These are phyloP conservation scores for Trogon surrucura DNA, from an alignment of 2,113 vertebrate genomes.

Conservation along the genomic window DNA sequence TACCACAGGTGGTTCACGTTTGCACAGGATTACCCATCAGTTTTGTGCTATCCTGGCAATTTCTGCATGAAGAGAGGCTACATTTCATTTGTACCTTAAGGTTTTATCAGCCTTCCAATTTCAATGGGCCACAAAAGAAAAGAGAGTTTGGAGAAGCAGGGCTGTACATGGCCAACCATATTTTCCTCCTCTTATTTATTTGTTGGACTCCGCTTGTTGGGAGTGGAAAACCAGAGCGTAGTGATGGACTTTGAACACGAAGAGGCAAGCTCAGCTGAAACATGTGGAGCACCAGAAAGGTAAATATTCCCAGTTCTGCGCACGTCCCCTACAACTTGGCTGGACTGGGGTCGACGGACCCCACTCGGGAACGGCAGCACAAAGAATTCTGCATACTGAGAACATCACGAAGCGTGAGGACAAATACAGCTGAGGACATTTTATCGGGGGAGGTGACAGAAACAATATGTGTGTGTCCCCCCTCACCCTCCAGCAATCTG, in stretches of 20 bases:
- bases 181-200: not conserved
- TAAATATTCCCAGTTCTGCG: not conserved
- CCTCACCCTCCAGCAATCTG: conserved; percentile 28
- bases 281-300: conserved; percentile 26
- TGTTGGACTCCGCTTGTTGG: not conserved
- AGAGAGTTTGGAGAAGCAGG: not conserved
- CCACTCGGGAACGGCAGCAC: not conserved
- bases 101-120: not conserved
- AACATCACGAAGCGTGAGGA: conserved; percentile 23
- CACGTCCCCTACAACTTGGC: not conserved
- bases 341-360: not conserved
- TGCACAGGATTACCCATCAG: not conserved
- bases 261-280: not conserved
- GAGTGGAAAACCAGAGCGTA: conserved; percentile 11
- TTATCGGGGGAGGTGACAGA: conserved; percentile 60
- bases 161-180: not conserved
- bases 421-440: conserved; percentile 21
- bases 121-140: not conserved
- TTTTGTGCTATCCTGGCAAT: not conserved
- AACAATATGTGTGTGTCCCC: not conserved
- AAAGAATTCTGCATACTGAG: not conserved
- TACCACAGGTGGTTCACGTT: conserved; percentile 54
- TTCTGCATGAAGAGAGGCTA: not conserved
- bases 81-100: not conserved
- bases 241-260: not conserved